phyloP scores from a whole-genome alignment of 2,888 invertebrate species.

The Caprella mutica region DNA sequence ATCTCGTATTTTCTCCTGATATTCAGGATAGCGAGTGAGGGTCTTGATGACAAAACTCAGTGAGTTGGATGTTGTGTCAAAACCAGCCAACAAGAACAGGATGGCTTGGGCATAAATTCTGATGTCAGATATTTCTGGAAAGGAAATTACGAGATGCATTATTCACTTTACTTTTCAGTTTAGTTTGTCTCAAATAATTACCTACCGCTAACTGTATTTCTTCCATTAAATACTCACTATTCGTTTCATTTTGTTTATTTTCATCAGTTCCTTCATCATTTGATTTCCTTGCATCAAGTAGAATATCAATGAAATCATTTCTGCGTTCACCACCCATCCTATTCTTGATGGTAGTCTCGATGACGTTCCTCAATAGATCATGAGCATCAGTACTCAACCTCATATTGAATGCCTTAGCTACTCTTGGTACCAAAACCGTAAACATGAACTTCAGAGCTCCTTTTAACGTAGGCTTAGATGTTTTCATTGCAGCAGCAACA shows the following conservation, averaged over 20 bases:
- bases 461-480: background rate
- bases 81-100: constrained; percentile 52
- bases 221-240: no score
- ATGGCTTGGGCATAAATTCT: constrained; percentile 46
- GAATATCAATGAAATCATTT: constrained; percentile 18
- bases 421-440: background rate
- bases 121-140: no score
- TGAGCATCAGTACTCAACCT: background rate
- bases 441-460: background rate
- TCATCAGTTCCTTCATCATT: background rate
- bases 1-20: constrained; percentile 45
- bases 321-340: constrained; percentile 1
- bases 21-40: constrained; percentile 45
- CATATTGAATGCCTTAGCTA: background rate
- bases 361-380: constrained; percentile 4
- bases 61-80: constrained; percentile 52
- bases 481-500: background rate
- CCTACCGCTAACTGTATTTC: no score
- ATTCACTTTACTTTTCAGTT: no score
- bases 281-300: constrained; percentile 13
- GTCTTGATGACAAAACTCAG: constrained; percentile 48
- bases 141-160: no score
- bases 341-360: background rate
- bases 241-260: background rate
- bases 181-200: no score